phyloP scores from a whole-genome alignment of 2,797 vertebrate species.

The Eremophila alpestris region DNA sequence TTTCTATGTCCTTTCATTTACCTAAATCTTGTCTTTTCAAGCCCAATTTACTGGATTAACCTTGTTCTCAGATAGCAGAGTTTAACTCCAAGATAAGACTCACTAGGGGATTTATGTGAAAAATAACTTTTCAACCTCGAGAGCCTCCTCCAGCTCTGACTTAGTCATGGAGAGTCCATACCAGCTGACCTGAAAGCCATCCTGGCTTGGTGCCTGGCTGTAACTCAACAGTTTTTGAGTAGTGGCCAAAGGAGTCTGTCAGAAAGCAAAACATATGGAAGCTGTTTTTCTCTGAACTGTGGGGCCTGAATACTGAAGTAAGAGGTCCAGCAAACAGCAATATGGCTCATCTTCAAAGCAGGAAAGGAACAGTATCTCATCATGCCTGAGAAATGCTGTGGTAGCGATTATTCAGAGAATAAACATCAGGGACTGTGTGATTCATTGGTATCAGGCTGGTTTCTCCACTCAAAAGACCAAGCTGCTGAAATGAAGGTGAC shows the following conservation, averaged over 20 bases:
- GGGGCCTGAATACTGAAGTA: background rate
- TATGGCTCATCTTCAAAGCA: background rate
- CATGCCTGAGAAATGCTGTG: background rate
- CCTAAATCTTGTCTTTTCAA: constrained; percentile 4
- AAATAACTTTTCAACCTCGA: constrained; percentile 12
- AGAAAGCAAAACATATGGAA: constrained; percentile 36
- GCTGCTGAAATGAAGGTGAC: background rate
- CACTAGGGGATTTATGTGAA: background rate
- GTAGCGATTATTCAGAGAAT: background rate
- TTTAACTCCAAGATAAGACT: constrained; percentile 8
- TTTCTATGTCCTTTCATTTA: constrained; percentile 7
- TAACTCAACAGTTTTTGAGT: constrained; percentile 10
- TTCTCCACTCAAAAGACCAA: background rate
- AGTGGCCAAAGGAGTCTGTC: constrained; percentile 8
- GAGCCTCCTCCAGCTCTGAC: background rate
- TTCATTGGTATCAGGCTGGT: background rate
- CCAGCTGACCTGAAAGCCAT: background rate
- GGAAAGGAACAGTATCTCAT: background rate
- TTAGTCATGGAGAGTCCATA: background rate
- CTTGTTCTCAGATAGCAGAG: background rate
- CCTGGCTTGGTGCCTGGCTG: constrained; percentile 12
- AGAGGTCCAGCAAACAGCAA: background rate
- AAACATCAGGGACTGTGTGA: background rate
- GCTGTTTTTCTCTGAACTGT: background rate
- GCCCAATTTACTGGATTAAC: constrained; percentile 18